Conservation (phyloP, 2,888 invertebrate species). For the Amiota communis region DNA sequence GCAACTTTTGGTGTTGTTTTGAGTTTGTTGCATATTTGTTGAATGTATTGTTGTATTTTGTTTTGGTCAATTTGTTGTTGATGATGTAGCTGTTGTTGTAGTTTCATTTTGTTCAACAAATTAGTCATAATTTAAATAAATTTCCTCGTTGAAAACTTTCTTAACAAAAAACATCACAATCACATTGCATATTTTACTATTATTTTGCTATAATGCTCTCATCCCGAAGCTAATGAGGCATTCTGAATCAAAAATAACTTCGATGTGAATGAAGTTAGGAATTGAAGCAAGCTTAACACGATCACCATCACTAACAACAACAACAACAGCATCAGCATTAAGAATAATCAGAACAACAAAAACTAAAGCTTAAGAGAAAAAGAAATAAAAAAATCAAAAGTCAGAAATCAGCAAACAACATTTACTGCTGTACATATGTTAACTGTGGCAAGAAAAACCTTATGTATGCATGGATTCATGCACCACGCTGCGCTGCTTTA, state of each 20-base stretch:
- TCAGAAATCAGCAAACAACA: slow-evolving; percentile 15
- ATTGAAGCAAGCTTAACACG: slow-evolving; percentile 56
- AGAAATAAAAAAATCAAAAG: slow-evolving; percentile 36
- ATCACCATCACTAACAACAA: slow-evolving; percentile 55
- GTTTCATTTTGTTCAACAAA: slow-evolving; percentile 61
- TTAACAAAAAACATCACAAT: neutral
- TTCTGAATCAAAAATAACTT: slow-evolving; percentile 45
- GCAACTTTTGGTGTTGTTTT: neutral
- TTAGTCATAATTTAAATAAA: slow-evolving; percentile 61
- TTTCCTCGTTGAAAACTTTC: neutral
- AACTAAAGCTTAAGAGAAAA: slow-evolving; percentile 28
- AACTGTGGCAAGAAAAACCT: neutral
- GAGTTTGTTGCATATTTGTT: slow-evolving; percentile 37
- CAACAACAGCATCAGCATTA: slow-evolving; percentile 17
- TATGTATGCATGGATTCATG: slow-evolving; percentile 35
- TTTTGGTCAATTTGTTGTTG: slow-evolving; percentile 39
- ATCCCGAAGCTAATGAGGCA: slow-evolving; percentile 57
- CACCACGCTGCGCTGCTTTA: slow-evolving; percentile 57
- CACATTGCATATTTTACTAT: slow-evolving; percentile 62
- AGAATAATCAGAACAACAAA: slow-evolving; percentile 14
- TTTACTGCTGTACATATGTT: slow-evolving; percentile 16
- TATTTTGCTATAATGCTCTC: slow-evolving; percentile 20
- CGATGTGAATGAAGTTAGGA: too few relatives aligned
- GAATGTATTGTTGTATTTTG: slow-evolving; percentile 46
- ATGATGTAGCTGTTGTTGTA: slow-evolving; percentile 17